phyloP scores from a whole-genome alignment of 2,113 vertebrate genomes.

The Shinisaurus crocodilurus region DNA sequence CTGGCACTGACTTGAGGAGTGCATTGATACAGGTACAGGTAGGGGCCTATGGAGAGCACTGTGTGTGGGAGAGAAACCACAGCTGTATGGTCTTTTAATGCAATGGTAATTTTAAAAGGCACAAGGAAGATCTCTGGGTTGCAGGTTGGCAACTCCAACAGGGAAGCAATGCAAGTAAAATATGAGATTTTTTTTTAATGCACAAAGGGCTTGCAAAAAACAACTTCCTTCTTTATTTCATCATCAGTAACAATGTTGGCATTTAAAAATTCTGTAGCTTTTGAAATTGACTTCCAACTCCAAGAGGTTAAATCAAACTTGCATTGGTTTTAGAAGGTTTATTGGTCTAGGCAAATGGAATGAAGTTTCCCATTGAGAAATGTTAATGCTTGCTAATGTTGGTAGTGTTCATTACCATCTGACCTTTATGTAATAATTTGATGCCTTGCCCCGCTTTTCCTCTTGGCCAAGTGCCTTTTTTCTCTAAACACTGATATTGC shows the following conservation, averaged over 20 bases:
- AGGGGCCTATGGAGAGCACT: not conserved
- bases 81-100: not conserved
- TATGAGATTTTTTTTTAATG: not conserved
- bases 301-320: not conserved
- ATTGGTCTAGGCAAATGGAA: conserved; percentile 8
- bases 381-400: conserved; percentile 17
- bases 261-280: not conserved
- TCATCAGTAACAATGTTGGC: not conserved
- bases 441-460: not conserved
- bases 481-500: conserved; percentile 4
- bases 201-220: too few relatives aligned
- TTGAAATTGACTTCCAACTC: not conserved
- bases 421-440: conserved; percentile 24
- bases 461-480: conserved; percentile 5
- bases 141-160: not conserved
- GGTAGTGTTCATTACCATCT: conserved; percentile 21
- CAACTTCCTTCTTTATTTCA: not conserved
- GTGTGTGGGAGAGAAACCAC: not conserved
- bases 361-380: not conserved
- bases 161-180: not conserved
- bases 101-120: not conserved
- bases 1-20: not conserved
- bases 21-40: not conserved
- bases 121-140: not conserved
- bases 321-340: conserved; percentile 9